A percentile compares a stretch with the other conserved stretches of the same genome.
Evolutionary conservation across 2,797 vertebrate genomes (phyloP).

Genomic region (Helicolenus hilgendorfi): DNA sequence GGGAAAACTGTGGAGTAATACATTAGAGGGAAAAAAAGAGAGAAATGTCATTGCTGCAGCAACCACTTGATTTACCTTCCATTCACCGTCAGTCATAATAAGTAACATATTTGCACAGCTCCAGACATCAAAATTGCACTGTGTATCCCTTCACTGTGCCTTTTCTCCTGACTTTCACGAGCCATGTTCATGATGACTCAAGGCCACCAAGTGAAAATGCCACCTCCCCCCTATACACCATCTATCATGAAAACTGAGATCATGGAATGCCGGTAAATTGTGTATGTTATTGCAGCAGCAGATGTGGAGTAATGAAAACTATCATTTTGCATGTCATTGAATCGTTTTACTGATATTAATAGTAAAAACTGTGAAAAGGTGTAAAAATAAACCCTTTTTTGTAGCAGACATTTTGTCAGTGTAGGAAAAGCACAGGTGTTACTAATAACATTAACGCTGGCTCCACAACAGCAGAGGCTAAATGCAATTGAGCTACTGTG

Average conservation of each 20-base stretch:
- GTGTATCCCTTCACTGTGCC: neutral
- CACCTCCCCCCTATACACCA: neutral
- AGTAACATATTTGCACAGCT: conserved; percentile 21
- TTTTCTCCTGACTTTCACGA: conserved; percentile 43
- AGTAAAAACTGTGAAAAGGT: neutral
- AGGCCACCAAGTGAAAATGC: conserved; percentile 19
- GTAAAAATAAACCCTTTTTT: neutral
- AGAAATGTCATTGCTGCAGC: neutral
- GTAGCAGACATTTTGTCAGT: neutral
- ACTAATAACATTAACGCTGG: neutral
- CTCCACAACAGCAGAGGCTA: neutral
- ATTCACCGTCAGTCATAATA: conserved; percentile 6
- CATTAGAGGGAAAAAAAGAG: neutral
- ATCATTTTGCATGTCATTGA: neutral
- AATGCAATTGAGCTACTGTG: neutral
- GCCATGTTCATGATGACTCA: conserved; percentile 13
- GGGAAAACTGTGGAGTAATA: neutral
- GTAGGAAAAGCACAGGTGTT: neutral
- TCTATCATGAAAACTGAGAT: neutral
- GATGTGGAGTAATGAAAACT: neutral
- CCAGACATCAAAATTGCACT: neutral
- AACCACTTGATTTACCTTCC: neutral
- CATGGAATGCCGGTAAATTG: neutral
- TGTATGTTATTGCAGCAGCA: neutral
- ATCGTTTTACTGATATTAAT: neutral